phyloP scores from a whole-genome alignment of 1,140 invertebrate genomes.

The Globodera ellingtonae region DNA sequence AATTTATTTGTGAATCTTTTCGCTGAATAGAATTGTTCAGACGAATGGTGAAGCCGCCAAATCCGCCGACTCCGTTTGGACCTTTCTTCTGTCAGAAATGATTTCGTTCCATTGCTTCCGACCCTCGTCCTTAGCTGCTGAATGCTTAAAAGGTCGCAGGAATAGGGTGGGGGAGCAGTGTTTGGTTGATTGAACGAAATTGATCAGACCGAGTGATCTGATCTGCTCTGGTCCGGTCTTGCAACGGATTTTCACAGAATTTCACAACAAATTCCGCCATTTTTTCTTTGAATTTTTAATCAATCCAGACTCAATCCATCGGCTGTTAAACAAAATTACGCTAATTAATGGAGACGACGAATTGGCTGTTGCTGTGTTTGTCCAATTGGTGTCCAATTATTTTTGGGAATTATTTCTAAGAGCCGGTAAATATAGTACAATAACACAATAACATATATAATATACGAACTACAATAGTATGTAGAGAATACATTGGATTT shows the following conservation, averaged over 20 bases:
- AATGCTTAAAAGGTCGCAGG: not conserved
- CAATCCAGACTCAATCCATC: not conserved
- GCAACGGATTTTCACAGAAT: no score
- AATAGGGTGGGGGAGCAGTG: no score
- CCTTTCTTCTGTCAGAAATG: not conserved
- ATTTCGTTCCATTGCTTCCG: not conserved
- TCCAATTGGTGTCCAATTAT: not conserved
- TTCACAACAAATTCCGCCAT: no score
- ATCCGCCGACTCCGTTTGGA: not conserved
- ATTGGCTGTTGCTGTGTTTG: not conserved
- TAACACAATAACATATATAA: not conserved
- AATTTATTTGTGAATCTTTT: constrained; percentile 1
- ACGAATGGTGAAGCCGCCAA: not conserved
- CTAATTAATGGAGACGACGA: not conserved
- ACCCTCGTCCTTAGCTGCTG: not conserved
- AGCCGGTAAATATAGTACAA: not conserved
- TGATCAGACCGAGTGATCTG: no score
- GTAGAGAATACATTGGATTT: no score
- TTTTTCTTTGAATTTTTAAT: not conserved
- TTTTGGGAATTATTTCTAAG: not conserved
- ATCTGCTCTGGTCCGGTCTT: no score
- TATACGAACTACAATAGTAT: no score
- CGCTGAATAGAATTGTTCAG: not conserved
- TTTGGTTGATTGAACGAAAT: no score
- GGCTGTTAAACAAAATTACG: not conserved